phyloP scores from a whole-genome alignment of 2,888 invertebrate genomes.

The Neuroscelio doddi region DNA sequence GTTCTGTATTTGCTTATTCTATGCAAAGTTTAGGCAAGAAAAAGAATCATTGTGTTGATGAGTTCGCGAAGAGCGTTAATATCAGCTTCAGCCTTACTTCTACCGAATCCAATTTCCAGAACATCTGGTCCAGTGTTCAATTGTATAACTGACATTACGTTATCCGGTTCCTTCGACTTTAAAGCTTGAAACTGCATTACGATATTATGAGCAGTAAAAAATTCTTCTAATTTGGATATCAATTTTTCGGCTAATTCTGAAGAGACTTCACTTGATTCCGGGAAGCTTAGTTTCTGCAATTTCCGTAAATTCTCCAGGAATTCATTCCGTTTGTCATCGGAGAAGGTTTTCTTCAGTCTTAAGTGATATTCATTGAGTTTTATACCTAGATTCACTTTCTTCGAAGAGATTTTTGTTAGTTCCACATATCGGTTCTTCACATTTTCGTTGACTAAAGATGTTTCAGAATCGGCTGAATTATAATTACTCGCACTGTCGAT shows the following conservation, averaged over 20 bases:
- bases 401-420: conserved; percentile 35
- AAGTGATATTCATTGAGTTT: conserved; percentile 59
- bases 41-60: conserved; percentile 31
- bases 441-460: conserved; percentile 7
- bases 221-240: conserved; percentile 19
- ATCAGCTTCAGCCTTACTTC: conserved; percentile 34
- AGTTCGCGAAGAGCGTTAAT: conserved; percentile 27
- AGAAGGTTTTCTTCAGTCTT: conserved; percentile 48
- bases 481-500: no score
- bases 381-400: conserved; percentile 61
- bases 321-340: conserved; percentile 38
- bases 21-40: not conserved
- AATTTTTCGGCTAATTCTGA: conserved; percentile 15
- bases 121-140: conserved; percentile 56
- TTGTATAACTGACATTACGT: conserved; percentile 24
- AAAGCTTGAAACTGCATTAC: not conserved
- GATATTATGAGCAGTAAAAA: not conserved
- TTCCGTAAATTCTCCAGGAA: conserved; percentile 40
- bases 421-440: conserved; percentile 42
- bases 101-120: conserved; percentile 47
- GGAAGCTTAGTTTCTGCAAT: not conserved
- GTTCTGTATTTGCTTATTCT: no score
- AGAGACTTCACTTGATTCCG: not conserved
- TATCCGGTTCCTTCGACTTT: not conserved
- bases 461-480: not conserved